Evolutionary conservation across 1,140 invertebrate genomes (phyloP), one percentile per base, ranked within the genome.

Genomic region (Lithobius niger): DNA sequence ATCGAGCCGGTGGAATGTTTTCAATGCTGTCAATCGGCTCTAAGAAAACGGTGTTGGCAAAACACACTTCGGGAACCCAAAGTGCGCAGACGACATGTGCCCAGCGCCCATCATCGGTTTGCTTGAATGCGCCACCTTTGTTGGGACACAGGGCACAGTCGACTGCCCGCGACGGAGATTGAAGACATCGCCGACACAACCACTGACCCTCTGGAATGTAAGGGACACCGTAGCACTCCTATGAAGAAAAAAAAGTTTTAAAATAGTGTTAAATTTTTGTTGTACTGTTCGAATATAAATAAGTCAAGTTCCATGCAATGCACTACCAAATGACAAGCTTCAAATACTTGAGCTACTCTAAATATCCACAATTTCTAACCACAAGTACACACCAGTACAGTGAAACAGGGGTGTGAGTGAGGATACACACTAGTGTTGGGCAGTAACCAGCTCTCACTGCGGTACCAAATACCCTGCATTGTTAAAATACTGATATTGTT

Each of bases 121-220:
- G 94, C 72, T 99, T 99, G 62, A 99, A 97, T 43, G 96, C 96
- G 54, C 96, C 96, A 51, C 93, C 93, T 65, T 91, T 88, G 69
- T 98, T 98, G 0, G 96, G 95, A 74, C 96, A 99, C 3, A 99
- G 74, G 24, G 89, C 89, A 76, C 96, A 99, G 67, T 96, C 90
- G 1, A 98, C 94, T 10, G 92, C 84, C 55, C 89, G 73, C 2
- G 92, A 97, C 3, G 96, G 95, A 51, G 92, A 97, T 65, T 97
- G 90, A 3, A 98, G 71, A 72, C 96, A 99, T 27, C 81, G 67
- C 48, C 95, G 78, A 71, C 96, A 99, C 16, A 98, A 72, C 96
- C 96, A 99, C 68, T 97, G 94, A 19, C 95, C 95, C 71, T 98
- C 95, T 0, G 96, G 96, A 65, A 99, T 97, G 66, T 98, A 98